A percentile compares a stretch with the other conserved stretches of the same genome.
These are phyloP conservation scores for Sardinella longiceps DNA, from an alignment of 2,797 vertebrate genomes.

Conservation along the genomic window DNA sequence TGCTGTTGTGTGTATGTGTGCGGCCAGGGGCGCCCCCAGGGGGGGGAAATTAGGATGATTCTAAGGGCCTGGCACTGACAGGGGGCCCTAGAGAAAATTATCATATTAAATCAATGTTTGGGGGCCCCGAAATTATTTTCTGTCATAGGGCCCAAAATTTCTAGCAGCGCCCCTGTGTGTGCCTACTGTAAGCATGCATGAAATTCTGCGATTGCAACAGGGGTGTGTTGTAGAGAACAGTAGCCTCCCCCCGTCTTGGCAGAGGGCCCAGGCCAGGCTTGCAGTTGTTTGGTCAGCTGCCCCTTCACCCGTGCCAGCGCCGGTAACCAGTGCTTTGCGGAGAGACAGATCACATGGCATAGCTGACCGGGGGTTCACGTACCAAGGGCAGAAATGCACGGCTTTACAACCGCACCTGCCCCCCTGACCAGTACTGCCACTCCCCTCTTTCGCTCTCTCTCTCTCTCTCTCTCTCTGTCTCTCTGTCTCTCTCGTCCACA, in stretches of 20 bases:
- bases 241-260: neutral
- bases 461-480: neutral
- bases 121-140: too few relatives aligned
- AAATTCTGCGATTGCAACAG: conserved; percentile 6
- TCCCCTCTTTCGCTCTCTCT: neutral
- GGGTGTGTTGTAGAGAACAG: conserved; percentile 4
- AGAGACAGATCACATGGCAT: conserved; percentile 7
- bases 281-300: conserved; percentile 26
- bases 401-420: neutral
- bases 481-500: neutral
- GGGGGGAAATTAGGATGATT: too few relatives aligned
- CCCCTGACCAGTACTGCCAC: neutral
- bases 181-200: neutral
- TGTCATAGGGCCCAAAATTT: too few relatives aligned
- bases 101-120: too few relatives aligned
- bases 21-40: too few relatives aligned
- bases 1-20: neutral
- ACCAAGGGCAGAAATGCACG: neutral
- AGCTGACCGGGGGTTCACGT: neutral
- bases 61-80: too few relatives aligned
- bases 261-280: neutral
- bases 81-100: too few relatives aligned
- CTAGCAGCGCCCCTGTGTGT: too few relatives aligned
- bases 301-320: neutral
- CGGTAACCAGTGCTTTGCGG: neutral